A percentile compares a stretch with the other conserved stretches of the same genome.
Conservation (phyloP, 2,113 vertebrate genomes). For the Trematomus loennbergii region DNA sequence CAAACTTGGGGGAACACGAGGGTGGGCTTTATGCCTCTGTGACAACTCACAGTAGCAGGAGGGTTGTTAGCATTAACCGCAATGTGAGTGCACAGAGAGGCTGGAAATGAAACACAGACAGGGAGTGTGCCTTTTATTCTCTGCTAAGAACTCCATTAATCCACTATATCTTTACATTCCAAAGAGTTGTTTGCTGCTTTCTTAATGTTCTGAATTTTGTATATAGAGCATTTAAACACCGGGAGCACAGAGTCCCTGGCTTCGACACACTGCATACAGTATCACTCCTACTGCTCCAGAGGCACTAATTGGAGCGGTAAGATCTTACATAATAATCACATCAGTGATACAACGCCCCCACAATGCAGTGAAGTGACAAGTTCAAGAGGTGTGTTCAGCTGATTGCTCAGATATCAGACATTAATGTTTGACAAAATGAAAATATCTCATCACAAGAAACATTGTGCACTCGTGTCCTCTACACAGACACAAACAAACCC, state of each 20-base stretch:
- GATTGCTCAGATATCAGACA: conserved; percentile 35
- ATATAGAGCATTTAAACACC: background rate
- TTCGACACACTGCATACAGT: background rate
- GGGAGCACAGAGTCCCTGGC: background rate
- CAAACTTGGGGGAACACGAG: no score
- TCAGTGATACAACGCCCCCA: conserved; percentile 36
- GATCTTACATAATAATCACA: conserved; percentile 46
- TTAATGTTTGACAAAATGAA: conserved; percentile 11
- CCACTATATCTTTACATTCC: no score
- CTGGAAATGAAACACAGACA: no score
- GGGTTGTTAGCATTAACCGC: no score
- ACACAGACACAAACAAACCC: conserved; percentile 4
- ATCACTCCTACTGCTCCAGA: conserved; percentile 2
- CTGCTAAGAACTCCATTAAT: no score
- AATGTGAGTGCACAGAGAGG: no score
- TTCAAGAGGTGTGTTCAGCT: conserved; percentile 38
- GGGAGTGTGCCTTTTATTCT: no score
- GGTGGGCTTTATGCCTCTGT: no score
- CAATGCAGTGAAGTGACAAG: conserved; percentile 38
- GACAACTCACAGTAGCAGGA: no score
- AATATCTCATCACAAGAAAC: conserved; percentile 20
- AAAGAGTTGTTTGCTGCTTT: no score
- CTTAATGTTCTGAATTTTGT: no score
- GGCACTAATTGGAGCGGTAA: conserved; percentile 13
- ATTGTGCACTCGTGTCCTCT: background rate